Base-by-base conservation (phyloP, 1,140 invertebrate species). In the Nomia melanderi region DNA sequence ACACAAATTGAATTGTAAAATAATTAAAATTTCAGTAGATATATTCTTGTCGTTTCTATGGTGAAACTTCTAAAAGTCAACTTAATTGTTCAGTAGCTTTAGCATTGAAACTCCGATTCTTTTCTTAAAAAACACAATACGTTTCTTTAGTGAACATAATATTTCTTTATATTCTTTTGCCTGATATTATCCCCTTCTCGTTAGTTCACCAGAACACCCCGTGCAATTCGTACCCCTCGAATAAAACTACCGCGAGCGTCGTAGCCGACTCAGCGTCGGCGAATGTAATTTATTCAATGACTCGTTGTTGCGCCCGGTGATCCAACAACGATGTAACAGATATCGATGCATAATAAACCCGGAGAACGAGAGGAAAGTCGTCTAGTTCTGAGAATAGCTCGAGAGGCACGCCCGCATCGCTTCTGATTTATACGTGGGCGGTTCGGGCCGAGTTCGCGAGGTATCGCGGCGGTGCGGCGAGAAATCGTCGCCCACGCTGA, bases 401-500 rank as follows among this genome's bases (percentile, higher is more conserved):
- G 60, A 80, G 75, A 74, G 79, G 77, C 73, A 75, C 47, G 70
- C 50, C 60, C 41, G 54, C 47, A 62, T 79, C 77, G 82, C 82
- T 83, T 41, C 73, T 79, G 82, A 82, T 82, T 69, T 79, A 63
- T 70, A 67, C 81, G 86, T 88, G 62, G 87, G 86, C 76, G 77
- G 59, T 50, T 82, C 63, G 70, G 67, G 71, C 66, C 53, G 63
- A 63, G 72, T 77, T 69, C 66, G 80, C 80, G 66, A 75, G 66
- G 69, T 56, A 53, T 60, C 72, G 60, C 44, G 14, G 39, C n/a
- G 81, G 14, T 64, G 54, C 20, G 33, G 63, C 77, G 71, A 82
- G 77, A 76, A 70, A 69, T 79, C 66, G 39, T 63, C 81, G 84
- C 88, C 87, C 87, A 88, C 88, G 83, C 87, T 89, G 86, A 88